Percentiles rank a stretch among this genome's conserved stretches.
phyloP scores from a whole-genome alignment of 2,113 vertebrate genomes.

The Takifugu bimaculatus region DNA sequence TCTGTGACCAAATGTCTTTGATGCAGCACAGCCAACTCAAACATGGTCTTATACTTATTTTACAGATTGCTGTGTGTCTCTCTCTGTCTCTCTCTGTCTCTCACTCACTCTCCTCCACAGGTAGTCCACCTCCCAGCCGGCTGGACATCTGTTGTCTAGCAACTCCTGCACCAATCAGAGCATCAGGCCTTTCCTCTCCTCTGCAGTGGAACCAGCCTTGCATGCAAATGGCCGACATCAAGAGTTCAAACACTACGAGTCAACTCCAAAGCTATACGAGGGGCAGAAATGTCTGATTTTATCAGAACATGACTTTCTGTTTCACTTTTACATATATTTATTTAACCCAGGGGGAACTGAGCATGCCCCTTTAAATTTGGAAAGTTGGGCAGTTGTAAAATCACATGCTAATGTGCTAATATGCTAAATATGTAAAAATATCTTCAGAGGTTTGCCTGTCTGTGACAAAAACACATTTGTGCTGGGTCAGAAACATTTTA shows the following conservation, averaged over 20 bases:
- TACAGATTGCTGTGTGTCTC: background rate
- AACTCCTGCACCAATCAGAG: constrained; percentile 77
- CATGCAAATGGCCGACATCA: constrained; percentile 70
- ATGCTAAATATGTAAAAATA: too few species aligned
- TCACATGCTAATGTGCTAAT: too few species aligned
- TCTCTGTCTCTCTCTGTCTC: background rate
- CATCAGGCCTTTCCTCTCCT: constrained; percentile 61
- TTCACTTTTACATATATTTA: background rate
- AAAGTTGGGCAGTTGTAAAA: too few species aligned
- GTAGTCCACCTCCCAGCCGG: constrained; percentile 68
- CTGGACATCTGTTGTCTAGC: constrained; percentile 81
- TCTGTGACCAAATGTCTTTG: background rate
- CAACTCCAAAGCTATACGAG: constrained; percentile 44
- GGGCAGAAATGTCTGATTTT: constrained; percentile 3
- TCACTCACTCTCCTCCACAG: constrained; percentile 65
- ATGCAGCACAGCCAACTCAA: background rate
- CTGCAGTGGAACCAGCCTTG: constrained; percentile 78
- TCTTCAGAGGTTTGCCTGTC: too few species aligned
- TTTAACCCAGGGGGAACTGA: background rate
- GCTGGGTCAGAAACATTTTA: too few species aligned
- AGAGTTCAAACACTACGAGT: constrained; percentile 55
- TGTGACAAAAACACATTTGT: too few species aligned
- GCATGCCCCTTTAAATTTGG: background rate
- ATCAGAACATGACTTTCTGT: background rate
- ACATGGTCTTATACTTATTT: background rate